Conservation (phyloP, 23 tunicate species). For the Ciona savignyi region DNA sequence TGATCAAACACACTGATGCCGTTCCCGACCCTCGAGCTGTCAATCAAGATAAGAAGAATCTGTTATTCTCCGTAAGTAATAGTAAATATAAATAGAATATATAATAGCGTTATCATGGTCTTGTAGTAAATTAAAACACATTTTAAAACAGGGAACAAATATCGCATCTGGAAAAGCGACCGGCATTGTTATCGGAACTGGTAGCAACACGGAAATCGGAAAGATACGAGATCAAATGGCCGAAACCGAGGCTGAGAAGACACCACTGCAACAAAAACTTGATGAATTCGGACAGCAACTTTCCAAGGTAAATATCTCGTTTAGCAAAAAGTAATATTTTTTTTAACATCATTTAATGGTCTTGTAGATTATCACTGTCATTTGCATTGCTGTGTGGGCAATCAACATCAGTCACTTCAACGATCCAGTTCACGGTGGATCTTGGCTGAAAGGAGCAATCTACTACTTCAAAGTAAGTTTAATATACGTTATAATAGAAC, state of each 20-base stretch:
- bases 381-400: conserved; percentile 98
- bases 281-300: conserved; percentile 96
- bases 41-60: conserved; percentile 96
- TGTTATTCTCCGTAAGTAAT: no score
- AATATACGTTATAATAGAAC: no score
- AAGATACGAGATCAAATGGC: conserved; percentile 99
- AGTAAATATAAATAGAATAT: no score
- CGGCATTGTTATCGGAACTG: conserved; percentile 91
- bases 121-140: not conserved
- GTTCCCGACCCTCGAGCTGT: conserved; percentile 91
- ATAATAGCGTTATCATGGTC: no score
- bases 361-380: conserved; percentile 86
- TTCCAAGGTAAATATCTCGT: conserved; percentile 34
- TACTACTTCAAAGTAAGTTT: conserved; percentile 84
- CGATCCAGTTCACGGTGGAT: conserved; percentile 99
- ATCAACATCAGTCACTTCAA: conserved; percentile 98
- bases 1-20: conserved; percentile 96
- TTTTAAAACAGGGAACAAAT: conserved; percentile 62
- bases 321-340: no score
- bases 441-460: conserved; percentile 97
- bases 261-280: conserved; percentile 90
- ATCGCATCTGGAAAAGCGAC: conserved; percentile 94
- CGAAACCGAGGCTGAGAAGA: conserved; percentile 94
- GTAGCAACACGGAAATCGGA: conserved; percentile 93
- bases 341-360: no score